Conservation (phyloP, 2,113 vertebrate species). For the Scophthalmus maximus region DNA sequence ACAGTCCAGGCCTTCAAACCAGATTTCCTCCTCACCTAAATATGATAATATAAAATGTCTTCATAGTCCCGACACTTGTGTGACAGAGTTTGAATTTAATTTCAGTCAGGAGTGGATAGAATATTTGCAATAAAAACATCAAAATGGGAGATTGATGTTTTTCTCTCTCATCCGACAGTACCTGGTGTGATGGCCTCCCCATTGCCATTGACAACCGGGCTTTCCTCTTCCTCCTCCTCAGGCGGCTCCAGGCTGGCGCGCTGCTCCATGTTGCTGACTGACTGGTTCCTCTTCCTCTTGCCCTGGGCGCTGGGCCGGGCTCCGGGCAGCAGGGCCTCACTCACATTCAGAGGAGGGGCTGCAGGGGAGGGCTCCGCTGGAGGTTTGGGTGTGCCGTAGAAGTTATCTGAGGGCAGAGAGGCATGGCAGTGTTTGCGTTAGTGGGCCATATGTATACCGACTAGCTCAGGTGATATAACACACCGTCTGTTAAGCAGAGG, state of each 20-base stretch:
- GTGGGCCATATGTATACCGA: slow-evolving; percentile 6
- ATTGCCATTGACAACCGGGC: slow-evolving; percentile 95
- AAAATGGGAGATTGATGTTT: slow-evolving; percentile 15
- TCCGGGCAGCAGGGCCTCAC: slow-evolving; percentile 97
- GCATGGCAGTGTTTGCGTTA: neutral
- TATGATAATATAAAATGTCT: slow-evolving; percentile 25
- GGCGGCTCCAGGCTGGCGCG: slow-evolving; percentile 92
- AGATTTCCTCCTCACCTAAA: slow-evolving; percentile 14
- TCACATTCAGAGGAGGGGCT: slow-evolving; percentile 94
- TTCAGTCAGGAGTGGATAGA: slow-evolving; percentile 11
- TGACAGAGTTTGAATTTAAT: slow-evolving; percentile 25
- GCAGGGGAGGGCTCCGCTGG: slow-evolving; percentile 95
- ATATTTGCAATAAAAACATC: slow-evolving; percentile 36
- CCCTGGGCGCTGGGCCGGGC: slow-evolving; percentile 97
- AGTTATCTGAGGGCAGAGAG: slow-evolving; percentile 88
- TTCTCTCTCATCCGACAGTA: slow-evolving; percentile 56
- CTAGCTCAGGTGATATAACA: slow-evolving; percentile 35
- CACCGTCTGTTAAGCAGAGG: slow-evolving; percentile 7
- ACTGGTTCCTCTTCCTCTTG: slow-evolving; percentile 98
- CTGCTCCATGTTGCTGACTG: slow-evolving; percentile 99
- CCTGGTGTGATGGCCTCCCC: slow-evolving; percentile 94
- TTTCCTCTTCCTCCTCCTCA: slow-evolving; percentile 97
- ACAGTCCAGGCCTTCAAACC: slow-evolving; percentile 14
- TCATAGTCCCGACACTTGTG: neutral
- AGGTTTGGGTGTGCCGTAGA: slow-evolving; percentile 98